Base-by-base conservation (phyloP, 53 echinoderm and acorn worm genomes). In the Luidia sarsii region DNA sequence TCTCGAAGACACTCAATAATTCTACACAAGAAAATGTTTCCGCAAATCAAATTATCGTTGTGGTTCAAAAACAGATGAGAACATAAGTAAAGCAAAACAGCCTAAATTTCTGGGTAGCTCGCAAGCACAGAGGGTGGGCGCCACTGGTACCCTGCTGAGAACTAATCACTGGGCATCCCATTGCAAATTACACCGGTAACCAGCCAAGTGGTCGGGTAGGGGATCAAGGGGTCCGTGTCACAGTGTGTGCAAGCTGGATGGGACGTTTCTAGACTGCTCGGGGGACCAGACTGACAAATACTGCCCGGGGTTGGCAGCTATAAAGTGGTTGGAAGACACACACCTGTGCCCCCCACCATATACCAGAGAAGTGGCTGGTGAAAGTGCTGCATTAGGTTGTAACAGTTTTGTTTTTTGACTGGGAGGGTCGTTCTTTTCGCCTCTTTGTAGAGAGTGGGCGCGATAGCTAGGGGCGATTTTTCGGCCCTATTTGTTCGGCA, bases 1-100 rank as follows among this genome's bases (percentile, higher is more conserved):
- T 63, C 30, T 29, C 63, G 41, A 41, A 63, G 36, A 63, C 16
- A 21, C 53, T 39, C 23, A 28, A 15, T 39, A 33, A 35, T 3
- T 55, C 24, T 38, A 53, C 19, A 51, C 27, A 34, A 24, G 35
- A 27, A n/a, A 36, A n/a, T 34, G 4, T 20, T 63, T 41, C 1
- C 27, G 13, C 33, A 56, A 72, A 72, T 72, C 31, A 51, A 50
- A 72, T 72, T 72, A 72, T 7, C 55, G 7, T 37, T 25, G 72
- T 27, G 72, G 72, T 72, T 57, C 21, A n/a, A 30, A 52, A 72
- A 54, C 72, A 72, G 72, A 72, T 72, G 72, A 37, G 55, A 34
- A 72, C 15, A 36, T 57, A 22, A 23, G 57, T 3, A 31, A 50
- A 56, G 28, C 50, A 71, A 33, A 55, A 25, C 4, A 9, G 25